These are phyloP conservation scores for Odocoileus hemionus DNA, from an alignment of 2,113 vertebrate genomes.

Conservation along the genomic window DNA sequence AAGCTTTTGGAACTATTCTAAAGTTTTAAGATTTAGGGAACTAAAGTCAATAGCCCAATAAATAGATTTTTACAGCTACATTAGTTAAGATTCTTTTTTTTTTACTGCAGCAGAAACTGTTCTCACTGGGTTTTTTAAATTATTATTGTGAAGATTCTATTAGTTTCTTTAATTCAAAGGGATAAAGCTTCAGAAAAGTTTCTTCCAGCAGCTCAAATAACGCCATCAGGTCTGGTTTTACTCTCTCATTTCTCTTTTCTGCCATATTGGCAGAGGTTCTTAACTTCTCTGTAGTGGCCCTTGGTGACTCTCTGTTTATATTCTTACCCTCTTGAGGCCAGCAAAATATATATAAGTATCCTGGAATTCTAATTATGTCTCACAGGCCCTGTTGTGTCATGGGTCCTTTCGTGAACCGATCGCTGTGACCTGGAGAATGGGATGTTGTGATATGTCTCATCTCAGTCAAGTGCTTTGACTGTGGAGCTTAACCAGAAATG, in stretches of 20 bases:
- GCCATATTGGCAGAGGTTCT: background rate
- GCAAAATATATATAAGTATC: no score
- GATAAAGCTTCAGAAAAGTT: background rate
- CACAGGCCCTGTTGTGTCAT: background rate
- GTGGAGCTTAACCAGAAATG: background rate
- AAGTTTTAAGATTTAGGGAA: background rate
- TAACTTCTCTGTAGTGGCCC: background rate
- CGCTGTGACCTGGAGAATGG: rapidly evolving
- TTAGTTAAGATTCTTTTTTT: background rate
- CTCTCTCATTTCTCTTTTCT: background rate
- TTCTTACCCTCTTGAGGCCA: background rate
- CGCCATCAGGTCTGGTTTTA: background rate
- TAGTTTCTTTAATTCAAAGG: background rate
- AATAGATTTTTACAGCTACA: background rate
- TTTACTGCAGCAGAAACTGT: background rate
- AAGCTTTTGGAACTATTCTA: background rate
- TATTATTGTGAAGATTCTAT: background rate
- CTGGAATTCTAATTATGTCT: background rate
- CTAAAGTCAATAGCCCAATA: background rate
- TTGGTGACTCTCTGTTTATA: background rate
- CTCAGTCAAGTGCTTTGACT: background rate
- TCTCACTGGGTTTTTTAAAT: background rate
- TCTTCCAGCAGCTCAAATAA: background rate
- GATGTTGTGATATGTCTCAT: background rate
- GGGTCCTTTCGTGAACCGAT: background rate